Base-by-base conservation (phyloP, 2,888 invertebrate species). In the Tridacna crocea region DNA sequence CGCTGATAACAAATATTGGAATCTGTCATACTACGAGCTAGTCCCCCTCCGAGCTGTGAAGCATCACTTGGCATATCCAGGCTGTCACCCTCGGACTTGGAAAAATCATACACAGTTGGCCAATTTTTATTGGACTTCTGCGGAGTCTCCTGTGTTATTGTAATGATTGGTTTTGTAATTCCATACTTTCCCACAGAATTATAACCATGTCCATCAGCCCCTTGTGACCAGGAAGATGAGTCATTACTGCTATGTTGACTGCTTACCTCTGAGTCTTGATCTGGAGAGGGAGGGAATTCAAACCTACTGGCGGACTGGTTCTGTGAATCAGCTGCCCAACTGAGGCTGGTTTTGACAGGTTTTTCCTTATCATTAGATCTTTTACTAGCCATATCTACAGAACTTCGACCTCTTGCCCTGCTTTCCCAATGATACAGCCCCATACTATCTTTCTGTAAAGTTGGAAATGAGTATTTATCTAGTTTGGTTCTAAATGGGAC, bases 141-240 rank as follows among this genome's bases (percentile, higher is more conserved):
- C 19, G 86, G 86, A 51, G 84, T 87, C 51, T 87, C 87, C 48
- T 81, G 79, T 0, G 99, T 99, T 13, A 99, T 98, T 0, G 98
- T 99, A 80, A 99, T 99, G 76, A 99, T 99, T 0, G 99, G 99
- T 77, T 89, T 89, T n/a, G 84, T 83, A 24, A 51, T 47, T 10
- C 70, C 51, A 26, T 70, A 70, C 24, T 72, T 79, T 15, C 85
- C 80, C 13, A 77, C 77, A n/a, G 79, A 77, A 17, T 80, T 76
- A 19, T 82, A 78, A 13, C 87, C 88, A n/a, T 77, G 66, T 19
- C 84, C 77, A 22, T 79, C 68, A 15, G 60, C 75, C 0, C 81
- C 89, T 77, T 91, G 91, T 11, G 92, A 91, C 0, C 91, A 90
- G 17, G 85, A 80, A 0, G 91, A 90, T 3, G 91, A 90, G 24